Base-by-base conservation (phyloP, 2,113 vertebrate genomes). In the Pseudolaguvia tuberculata region DNA sequence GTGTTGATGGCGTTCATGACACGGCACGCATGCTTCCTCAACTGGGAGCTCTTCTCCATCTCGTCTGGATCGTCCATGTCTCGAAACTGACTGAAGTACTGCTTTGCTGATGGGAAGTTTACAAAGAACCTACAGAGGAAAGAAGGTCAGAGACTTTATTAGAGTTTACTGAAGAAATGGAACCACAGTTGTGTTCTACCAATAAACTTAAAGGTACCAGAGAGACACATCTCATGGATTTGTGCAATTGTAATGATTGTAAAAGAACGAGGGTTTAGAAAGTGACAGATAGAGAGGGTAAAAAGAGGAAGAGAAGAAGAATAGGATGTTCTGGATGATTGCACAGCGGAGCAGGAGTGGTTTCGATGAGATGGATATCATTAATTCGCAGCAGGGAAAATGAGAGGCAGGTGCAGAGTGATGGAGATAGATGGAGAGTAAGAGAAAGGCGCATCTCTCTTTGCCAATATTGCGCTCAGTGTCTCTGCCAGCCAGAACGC, bases 71-170 rank as follows among this genome's bases (percentile, higher is more conserved):
- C 91, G 3, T 91, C 88, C 91, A 91, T 86, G 79, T 91, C 84
- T 77, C 86, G 91, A 87, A 98, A 98, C 89, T 98, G 96, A 87
- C 94, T 97, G 90, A 98, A 98, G 88, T 98, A 96, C 88, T 97
- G 94, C 91, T 98, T 98, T 86, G 95, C 95, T 0, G 94, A 95
- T 0, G 96, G 96, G 82, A 97, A 98, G 88, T 96, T 97, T 85
- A 97, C 91, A 35, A 98, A 98, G 89, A 98, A 95, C 91, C 96
- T 98, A 81, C 20, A 29, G n/a, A 61, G 25, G 57, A 2, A 10
- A 70, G 67, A 39, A 55, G 23, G 3, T 42, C 13, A 15, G 18
- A 45, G 5, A 45, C 39, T 14, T 15, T 63, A 5, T 2, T 6
- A 3, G 13, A 6, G 15, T 45, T 3, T 45, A 10, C 4, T 42